Base-by-base conservation (phyloP, 1,140 invertebrate genomes). In the Brachionus rubens region DNA sequence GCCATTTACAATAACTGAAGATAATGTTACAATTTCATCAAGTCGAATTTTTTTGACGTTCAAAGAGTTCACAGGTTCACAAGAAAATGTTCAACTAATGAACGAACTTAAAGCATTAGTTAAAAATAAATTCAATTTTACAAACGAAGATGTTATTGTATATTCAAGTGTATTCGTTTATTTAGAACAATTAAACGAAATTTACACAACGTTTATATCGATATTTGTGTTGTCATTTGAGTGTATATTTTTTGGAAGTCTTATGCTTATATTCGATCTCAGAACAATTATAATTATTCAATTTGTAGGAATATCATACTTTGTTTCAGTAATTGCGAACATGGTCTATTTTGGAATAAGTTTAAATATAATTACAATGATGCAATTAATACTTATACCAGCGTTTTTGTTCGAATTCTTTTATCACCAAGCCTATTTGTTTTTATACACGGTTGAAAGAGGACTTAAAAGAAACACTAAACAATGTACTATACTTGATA, bases 101-200 rank as follows among this genome's bases (percentile, higher is more conserved):
- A 36, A 50, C 12, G 16, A 48, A 14, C 28, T 72, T 3, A 72
- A 40, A 36, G 16, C n/a, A 6, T 14, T 72, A 30, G 46, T 33
- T n/a, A 14, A 9, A 9, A 46, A 72, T 16, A 36, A 41, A 16
- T 72, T 26, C 21, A 72, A 72, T 50, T 72, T 72, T 40, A 72
- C 28, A 3, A 48, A 19, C 6, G 6, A 72, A 33, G 46, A 72
- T 28, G 6, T 72, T 10, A 48, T 72, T 1, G 33, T 72, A 7
- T 54, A 50, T 40, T 50, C 46, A 10, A 48, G 26, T 50, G 68
- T 72, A 30, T 72, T 50, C 19, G 16, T 41, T 21, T 72, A 72
- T 33, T 72, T 72, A n/a, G 68, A 72, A 50, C 68, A 72, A 54
- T 41, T 72, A 24, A 54, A 72, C 28, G 46, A 72, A 46, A 72